A percentile compares a stretch with the other conserved stretches of the same genome.
Conservation (phyloP, 2,797 vertebrate species). For the Octomys mimax region DNA sequence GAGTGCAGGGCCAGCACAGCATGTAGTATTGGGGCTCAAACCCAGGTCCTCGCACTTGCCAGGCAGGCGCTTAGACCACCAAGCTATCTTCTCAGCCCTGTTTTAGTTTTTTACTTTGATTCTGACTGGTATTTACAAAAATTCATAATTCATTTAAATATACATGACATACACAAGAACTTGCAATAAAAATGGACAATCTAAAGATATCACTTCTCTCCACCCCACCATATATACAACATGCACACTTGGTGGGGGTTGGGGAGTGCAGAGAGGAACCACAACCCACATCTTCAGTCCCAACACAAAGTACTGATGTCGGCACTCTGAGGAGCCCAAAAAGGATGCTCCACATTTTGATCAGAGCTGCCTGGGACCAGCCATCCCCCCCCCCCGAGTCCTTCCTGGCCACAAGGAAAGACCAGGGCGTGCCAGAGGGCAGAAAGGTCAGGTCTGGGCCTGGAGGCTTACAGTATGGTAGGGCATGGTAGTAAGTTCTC, state of each 20-base stretch:
- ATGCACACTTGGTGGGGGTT: rapidly evolving
- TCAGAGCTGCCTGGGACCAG: neutral
- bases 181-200: neutral
- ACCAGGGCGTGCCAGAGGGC: neutral
- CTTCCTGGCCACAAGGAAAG: neutral
- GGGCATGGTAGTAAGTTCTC: neutral
- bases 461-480: neutral
- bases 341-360: neutral
- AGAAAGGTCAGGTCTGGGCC: neutral
- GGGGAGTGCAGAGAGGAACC: neutral
- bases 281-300: neutral
- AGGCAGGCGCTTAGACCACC: too few species aligned
- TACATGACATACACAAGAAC: neutral
- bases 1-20: too few species aligned
- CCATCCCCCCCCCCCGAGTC: neutral
- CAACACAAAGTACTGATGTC: neutral
- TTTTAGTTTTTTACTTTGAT: neutral
- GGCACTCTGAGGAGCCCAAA: neutral
- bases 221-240: neutral
- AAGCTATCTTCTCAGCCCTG: too few species aligned
- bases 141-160: neutral
- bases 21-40: too few species aligned
- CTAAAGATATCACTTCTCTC: neutral
- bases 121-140: neutral
- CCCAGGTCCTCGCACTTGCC: too few species aligned